phyloP scores from a whole-genome alignment of 2,113 vertebrate species.

The Malurus alboscapulatus region DNA sequence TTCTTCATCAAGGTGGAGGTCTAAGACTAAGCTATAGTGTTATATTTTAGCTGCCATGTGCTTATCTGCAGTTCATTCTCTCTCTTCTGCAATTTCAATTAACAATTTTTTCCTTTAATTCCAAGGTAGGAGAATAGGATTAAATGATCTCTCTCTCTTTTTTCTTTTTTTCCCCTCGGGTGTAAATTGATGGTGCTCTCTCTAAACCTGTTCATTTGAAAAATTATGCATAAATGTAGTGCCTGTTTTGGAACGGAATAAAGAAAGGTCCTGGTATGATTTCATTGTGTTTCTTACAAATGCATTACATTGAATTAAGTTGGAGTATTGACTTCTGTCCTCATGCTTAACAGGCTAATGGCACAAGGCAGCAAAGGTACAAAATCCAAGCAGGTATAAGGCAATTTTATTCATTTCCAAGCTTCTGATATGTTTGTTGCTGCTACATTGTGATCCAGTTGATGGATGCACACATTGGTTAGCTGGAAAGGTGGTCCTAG shows the following conservation, averaged over 20 bases:
- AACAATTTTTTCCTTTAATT: not conserved
- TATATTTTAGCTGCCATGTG: not conserved
- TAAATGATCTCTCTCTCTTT: not conserved
- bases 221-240: not conserved
- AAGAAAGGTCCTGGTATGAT: not conserved
- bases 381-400: not conserved
- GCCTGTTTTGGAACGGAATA: not conserved
- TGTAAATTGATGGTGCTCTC: not conserved
- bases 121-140: not conserved
- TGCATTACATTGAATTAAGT: not conserved
- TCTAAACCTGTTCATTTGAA: not conserved
- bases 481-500: not conserved
- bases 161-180: not conserved
- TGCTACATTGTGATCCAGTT: not conserved
- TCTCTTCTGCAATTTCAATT: not conserved
- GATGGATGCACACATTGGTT: not conserved
- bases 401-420: not conserved
- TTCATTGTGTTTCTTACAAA: not conserved
- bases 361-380: not conserved
- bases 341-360: not conserved
- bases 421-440: not conserved
- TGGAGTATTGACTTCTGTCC: not conserved
- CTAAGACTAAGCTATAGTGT: not conserved
- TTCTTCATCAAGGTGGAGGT: not conserved
- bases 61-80: not conserved